These are phyloP conservation scores for Eulemur rubriventer DNA, from an alignment of 2,797 vertebrate genomes.

Conservation along the genomic window DNA sequence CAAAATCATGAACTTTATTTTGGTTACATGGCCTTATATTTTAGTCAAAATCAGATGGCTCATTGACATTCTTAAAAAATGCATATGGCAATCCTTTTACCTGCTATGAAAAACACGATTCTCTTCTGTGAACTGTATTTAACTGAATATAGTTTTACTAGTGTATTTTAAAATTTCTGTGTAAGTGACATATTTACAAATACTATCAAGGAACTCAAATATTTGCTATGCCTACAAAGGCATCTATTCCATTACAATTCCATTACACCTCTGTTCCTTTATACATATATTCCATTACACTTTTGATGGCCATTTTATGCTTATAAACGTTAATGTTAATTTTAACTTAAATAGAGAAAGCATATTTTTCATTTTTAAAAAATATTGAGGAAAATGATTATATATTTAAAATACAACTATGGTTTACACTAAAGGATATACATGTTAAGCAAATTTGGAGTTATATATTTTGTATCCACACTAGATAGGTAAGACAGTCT, in stretches of 20 bases:
- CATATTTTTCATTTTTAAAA: not conserved
- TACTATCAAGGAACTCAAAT: not conserved
- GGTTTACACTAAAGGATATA: not conserved
- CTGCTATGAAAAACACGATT: not conserved
- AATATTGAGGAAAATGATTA: not conserved
- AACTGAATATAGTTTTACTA: not conserved
- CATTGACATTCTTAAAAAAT: constrained; percentile 10
- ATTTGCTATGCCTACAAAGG: not conserved
- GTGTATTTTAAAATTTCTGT: not conserved
- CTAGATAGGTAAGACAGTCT: not conserved
- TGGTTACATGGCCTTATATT: constrained; percentile 4
- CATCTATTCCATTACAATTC: not conserved
- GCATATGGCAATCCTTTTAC: not conserved
- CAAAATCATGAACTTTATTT: constrained; percentile 44
- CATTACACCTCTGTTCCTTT: not conserved
- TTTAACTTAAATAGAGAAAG: not conserved
- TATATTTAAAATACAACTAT: not conserved
- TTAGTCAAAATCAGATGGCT: constrained; percentile 1
- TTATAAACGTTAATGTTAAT: not conserved
- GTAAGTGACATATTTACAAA: not conserved
- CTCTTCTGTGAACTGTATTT: not conserved
- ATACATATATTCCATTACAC: not conserved
- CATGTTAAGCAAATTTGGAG: not conserved
- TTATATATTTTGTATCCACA: not conserved
- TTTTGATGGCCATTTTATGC: not conserved